phyloP scores from a whole-genome alignment of 2,113 vertebrate genomes.

The Nerophis ophidion region DNA sequence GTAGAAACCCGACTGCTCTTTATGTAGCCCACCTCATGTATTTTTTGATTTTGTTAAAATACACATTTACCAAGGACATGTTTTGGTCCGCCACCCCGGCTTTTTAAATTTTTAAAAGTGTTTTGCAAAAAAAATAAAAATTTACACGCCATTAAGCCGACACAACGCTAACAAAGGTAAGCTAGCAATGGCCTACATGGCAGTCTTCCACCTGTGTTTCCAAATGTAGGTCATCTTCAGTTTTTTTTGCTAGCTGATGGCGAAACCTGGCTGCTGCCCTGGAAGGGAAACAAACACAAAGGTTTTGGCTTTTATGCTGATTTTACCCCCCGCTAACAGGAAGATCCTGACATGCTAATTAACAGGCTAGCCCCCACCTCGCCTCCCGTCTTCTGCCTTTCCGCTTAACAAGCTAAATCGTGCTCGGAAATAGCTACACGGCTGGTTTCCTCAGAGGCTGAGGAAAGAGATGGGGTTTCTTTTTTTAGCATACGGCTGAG shows the following conservation, averaged over 20 bases:
- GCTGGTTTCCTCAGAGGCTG: slow-evolving; percentile 22
- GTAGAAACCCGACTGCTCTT: not conserved
- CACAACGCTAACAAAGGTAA: slow-evolving; percentile 20
- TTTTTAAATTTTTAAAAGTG: no score
- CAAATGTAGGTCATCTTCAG: slow-evolving; percentile 42
- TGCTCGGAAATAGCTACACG: slow-evolving; percentile 15
- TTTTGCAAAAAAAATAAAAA: no score
- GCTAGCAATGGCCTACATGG: slow-evolving; percentile 26
- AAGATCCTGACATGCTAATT: slow-evolving; percentile 41
- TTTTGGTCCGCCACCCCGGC: not conserved
- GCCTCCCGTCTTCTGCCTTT: not conserved
- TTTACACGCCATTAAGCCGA: not conserved
- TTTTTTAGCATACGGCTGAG: slow-evolving; percentile 12
- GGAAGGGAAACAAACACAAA: not conserved
- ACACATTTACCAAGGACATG: not conserved
- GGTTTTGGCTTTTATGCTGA: slow-evolving; percentile 14
- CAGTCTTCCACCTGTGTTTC: slow-evolving; percentile 25
- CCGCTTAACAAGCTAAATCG: slow-evolving; percentile 13
- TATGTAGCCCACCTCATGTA: not conserved
- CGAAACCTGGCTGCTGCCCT: slow-evolving; percentile 10
- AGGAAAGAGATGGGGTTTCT: slow-evolving; percentile 5
- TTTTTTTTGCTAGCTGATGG: slow-evolving; percentile 22
- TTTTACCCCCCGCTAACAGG: slow-evolving; percentile 15
- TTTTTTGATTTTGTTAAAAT: not conserved
- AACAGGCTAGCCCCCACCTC: slow-evolving; percentile 1